Evolutionary conservation across 1,140 invertebrate species (phyloP).

Genomic region (Neuroterus valhalla): DNA sequence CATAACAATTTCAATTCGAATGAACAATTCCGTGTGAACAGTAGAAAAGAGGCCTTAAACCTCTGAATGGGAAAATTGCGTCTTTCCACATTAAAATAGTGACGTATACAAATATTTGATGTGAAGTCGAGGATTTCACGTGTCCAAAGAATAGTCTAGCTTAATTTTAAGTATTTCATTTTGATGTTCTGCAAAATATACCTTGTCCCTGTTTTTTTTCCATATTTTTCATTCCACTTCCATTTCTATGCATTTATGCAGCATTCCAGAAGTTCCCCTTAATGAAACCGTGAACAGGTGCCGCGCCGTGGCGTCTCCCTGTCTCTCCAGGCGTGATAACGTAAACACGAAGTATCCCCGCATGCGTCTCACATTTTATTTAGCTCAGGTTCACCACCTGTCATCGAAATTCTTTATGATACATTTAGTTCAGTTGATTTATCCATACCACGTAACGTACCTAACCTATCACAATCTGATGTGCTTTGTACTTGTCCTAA

Average conservation of each 20-base stretch:
- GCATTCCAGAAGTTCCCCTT: not conserved
- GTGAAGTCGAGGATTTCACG: no score
- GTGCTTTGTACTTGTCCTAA: slow-evolving; percentile 35
- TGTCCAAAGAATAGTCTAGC: no score
- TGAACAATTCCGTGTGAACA: no score
- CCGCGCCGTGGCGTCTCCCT: not conserved
- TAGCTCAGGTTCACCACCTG: not conserved
- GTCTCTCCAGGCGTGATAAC: not conserved
- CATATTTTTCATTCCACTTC: no score
- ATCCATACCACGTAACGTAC: not conserved
- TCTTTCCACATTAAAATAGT: no score
- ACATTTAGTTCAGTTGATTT: not conserved
- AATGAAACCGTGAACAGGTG: slow-evolving; percentile 24
- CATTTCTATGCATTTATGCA: slow-evolving; percentile 4
- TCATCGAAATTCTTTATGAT: not conserved
- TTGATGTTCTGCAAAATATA: not conserved
- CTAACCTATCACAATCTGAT: not conserved
- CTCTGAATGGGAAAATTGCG: no score
- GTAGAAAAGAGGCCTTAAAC: no score
- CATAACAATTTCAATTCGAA: not conserved
- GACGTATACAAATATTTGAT: no score
- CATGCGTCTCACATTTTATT: slow-evolving; percentile 12
- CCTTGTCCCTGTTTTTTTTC: no score
- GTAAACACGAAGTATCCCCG: not conserved
- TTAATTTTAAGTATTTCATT: no score